A percentile compares a stretch with the other conserved stretches of the same genome.
These are phyloP conservation scores for Pangasius krempfi DNA, from an alignment of 2,797 vertebrate genomes.

Conservation along the genomic window DNA sequence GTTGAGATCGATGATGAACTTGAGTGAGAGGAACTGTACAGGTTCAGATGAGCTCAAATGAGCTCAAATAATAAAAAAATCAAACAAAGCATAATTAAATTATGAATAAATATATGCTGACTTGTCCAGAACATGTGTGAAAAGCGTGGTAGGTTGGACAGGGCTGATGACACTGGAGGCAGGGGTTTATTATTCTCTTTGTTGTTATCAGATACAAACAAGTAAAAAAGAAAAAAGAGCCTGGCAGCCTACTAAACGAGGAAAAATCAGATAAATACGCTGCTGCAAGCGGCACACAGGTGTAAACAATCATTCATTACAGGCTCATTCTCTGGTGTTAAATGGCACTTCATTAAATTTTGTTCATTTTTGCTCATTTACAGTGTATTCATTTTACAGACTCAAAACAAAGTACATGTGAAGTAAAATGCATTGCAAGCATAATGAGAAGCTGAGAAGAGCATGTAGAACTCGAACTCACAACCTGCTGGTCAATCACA, in stretches of 20 bases:
- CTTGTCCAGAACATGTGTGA: background rate
- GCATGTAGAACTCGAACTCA: background rate
- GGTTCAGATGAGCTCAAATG: background rate
- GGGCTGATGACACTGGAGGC: background rate
- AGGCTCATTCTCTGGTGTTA: background rate
- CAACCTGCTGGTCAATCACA: background rate
- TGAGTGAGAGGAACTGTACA: background rate
- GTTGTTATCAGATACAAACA: background rate
- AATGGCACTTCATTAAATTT: background rate
- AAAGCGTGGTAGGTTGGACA: background rate
- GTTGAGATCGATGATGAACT: background rate
- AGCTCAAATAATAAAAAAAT: background rate
- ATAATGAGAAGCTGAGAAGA: background rate
- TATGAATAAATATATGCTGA: background rate
- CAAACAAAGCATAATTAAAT: background rate
- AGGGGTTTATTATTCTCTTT: background rate
- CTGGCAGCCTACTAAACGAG: background rate
- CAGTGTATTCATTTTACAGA: background rate
- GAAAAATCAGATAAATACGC: background rate
- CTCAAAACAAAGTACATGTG: background rate
- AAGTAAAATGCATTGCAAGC: background rate
- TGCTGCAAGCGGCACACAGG: background rate
- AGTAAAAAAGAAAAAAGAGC: background rate
- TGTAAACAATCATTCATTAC: background rate
- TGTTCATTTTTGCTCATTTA: background rate